Conservation (phyloP, 1,140 invertebrate genomes). For the Bombus confusus region DNA sequence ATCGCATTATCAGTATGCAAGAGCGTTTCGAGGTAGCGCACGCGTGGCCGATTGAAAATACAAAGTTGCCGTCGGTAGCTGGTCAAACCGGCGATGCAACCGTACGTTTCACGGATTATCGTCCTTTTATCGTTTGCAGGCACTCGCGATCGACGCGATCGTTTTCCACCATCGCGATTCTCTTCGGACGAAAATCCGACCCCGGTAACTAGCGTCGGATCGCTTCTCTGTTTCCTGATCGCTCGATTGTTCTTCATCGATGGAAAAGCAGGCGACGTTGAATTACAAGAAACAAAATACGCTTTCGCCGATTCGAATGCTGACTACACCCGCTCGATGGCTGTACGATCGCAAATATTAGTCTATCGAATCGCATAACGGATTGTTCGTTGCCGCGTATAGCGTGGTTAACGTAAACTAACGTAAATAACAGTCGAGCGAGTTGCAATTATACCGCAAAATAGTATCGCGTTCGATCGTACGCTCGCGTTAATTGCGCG, state of each 20-base stretch:
- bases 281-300: slow-evolving; percentile 3
- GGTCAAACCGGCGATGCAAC: neutral
- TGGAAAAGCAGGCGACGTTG: neutral
- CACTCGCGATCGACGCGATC: slow-evolving; percentile 1
- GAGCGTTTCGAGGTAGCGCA: neutral
- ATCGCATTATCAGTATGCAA: neutral
- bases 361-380: slow-evolving; percentile 29
- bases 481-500: slow-evolving; percentile 14
- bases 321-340: neutral
- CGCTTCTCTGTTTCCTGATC: neutral
- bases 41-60: neutral
- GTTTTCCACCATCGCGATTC: neutral
- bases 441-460: slow-evolving; percentile 52
- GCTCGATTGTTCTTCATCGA: neutral
- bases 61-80: neutral
- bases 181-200: neutral
- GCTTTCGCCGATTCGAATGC: slow-evolving; percentile 8
- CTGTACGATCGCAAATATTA: slow-evolving; percentile 27
- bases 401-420: slow-evolving; percentile 30
- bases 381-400: slow-evolving; percentile 53
- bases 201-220: neutral
- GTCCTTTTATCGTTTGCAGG: neutral
- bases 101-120: neutral
- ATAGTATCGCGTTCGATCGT: slow-evolving; percentile 17
- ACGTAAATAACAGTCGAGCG: slow-evolving; percentile 42